phyloP scores from a whole-genome alignment of 1,140 invertebrate genomes.

The Anagrus nilaparvatae region DNA sequence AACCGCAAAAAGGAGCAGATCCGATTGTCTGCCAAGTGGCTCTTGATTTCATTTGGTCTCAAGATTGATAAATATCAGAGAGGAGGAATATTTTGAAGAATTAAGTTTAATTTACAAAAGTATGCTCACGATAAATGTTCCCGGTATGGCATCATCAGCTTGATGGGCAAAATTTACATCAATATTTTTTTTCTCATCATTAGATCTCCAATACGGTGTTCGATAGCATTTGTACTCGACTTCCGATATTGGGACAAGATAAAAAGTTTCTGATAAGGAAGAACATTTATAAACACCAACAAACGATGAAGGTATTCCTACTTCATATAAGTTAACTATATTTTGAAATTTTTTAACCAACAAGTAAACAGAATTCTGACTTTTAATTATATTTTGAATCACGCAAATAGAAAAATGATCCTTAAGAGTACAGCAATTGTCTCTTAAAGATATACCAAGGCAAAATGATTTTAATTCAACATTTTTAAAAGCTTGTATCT shows the following conservation, averaged over 20 bases:
- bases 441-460: not conserved
- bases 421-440: constrained; percentile 8
- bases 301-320: not conserved
- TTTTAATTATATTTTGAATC: constrained; percentile 9
- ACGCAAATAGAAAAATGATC: constrained; percentile 1
- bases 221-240: not conserved
- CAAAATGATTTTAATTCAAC: constrained; percentile 6
- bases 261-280: not conserved
- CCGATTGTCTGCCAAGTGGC: too few relatives aligned
- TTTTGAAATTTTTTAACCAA: not conserved
- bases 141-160: not conserved
- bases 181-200: not conserved
- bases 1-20: too few relatives aligned
- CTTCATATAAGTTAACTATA: not conserved
- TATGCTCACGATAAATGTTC: not conserved
- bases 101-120: not conserved
- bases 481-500: constrained; percentile 4
- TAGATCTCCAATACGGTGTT: not conserved
- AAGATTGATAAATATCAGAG: not conserved
- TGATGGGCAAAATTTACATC: not conserved
- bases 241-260: not conserved
- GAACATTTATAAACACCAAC: not conserved
- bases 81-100: not conserved
- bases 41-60: too few relatives aligned
- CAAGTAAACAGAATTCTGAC: too few relatives aligned